Percentiles rank a stretch among this genome's conserved stretches.
Evolutionary conservation across 2,888 invertebrate species (phyloP).

Genomic region (Tyria jacobaeae): DNA sequence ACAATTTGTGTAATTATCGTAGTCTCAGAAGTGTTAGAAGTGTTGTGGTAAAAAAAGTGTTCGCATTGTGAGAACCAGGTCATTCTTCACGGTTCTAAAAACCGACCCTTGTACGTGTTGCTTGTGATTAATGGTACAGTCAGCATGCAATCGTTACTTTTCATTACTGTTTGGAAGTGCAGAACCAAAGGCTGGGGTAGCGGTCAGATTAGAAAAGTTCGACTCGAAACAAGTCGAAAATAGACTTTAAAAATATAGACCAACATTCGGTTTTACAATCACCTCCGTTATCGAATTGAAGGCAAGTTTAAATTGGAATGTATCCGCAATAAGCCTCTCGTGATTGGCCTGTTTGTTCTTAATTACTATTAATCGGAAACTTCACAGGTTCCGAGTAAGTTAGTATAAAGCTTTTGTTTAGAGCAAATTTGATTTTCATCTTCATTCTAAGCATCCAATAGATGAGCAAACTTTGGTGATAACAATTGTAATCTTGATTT

Average conservation of each 20-base stretch:
- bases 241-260: conserved; percentile 83
- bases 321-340: conserved; percentile 84
- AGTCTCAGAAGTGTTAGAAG: conserved; percentile 19
- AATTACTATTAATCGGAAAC: conserved; percentile 85
- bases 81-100: conserved; percentile 57
- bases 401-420: conserved; percentile 43
- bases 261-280: conserved; percentile 85
- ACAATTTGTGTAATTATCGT: conserved; percentile 23
- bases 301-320: conserved; percentile 86
- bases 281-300: conserved; percentile 75
- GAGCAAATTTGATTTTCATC: conserved; percentile 26
- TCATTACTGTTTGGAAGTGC: conserved; percentile 85
- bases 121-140: conserved; percentile 82
- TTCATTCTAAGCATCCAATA: too few relatives aligned
- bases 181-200: conserved; percentile 74
- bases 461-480: not conserved
- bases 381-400: conserved; percentile 60
- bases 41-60: conserved; percentile 26
- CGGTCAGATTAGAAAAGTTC: conserved; percentile 86
- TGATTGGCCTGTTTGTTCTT: conserved; percentile 85
- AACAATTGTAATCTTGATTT: not conserved
- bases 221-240: conserved; percentile 80
- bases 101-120: conserved; percentile 54
- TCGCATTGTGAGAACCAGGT: conserved; percentile 40
- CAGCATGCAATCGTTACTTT: conserved; percentile 86